Percentiles rank a stretch among this genome's conserved stretches.
phyloP scores from a whole-genome alignment of 2,113 vertebrate species.

The Muntiacus reevesi region DNA sequence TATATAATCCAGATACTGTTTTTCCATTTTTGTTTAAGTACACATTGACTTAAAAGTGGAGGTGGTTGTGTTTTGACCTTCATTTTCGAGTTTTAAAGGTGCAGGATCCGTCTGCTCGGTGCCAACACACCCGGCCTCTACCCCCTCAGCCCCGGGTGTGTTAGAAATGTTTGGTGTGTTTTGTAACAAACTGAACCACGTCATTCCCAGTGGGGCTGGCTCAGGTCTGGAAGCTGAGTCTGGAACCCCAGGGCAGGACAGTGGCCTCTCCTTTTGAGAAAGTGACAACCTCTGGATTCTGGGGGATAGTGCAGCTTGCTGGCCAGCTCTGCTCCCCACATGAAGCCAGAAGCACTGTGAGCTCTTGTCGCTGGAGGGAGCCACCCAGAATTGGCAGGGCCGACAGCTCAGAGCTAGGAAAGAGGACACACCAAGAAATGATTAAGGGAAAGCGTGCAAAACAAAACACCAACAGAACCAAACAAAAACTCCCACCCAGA shows the following conservation, averaged over 20 bases:
- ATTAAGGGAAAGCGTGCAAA: neutral
- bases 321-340: constrained; percentile 42
- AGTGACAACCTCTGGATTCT: constrained; percentile 50
- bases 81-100: constrained; percentile 85
- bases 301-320: neutral
- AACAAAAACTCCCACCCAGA: neutral
- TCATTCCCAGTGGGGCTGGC: constrained; percentile 31
- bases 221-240: constrained; percentile 64
- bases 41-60: constrained; percentile 41
- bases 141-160: neutral
- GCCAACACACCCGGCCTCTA: neutral
- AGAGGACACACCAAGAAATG: neutral
- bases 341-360: constrained; percentile 25
- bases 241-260: neutral
- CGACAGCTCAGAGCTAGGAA: neutral
- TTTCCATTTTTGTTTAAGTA: constrained; percentile 60
- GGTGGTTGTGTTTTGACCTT: constrained; percentile 75
- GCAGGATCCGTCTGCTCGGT: constrained; percentile 78
- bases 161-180: constrained; percentile 18
- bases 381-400: neutral
- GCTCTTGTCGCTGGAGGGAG: constrained; percentile 29
- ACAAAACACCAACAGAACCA: neutral
- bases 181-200: constrained; percentile 17
- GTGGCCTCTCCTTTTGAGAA: constrained; percentile 55
- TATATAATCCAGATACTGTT: constrained; percentile 52